Evolutionary conservation across 2,888 invertebrate genomes (phyloP), one percentile per base, ranked within the genome.

Genomic region (Blastobasis lacticolella): DNA sequence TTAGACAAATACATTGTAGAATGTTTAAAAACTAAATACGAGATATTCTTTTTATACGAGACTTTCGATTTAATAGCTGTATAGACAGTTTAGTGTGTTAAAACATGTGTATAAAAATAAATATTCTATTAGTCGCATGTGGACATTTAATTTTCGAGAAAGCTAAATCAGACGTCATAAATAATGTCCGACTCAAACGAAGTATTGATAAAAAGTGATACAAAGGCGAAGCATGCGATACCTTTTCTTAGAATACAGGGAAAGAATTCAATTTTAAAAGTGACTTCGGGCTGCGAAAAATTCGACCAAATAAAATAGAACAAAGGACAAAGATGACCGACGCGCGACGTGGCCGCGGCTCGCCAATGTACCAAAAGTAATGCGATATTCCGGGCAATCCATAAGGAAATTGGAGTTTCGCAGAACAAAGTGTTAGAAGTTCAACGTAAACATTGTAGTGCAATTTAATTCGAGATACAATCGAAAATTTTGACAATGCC

Each of bases 191-290:
- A 75, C 75, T 78, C 72, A 64, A 78, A 75, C 81, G 77, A 73
- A 73, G 75, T 78, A 73, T 68, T 71, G 69, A 74, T 79, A 87
- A 87, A 87, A 88, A 88, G 85, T 83, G 78, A 81, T 83, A 88
- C 87, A 88, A 87, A 87, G 87, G 85, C 81, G 80, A 83, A 78
- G 80, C 75, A 84, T 84, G 76, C 81, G 81, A 83, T 85, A 79
- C 81, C 81, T 81, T 84, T 88, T 87, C 86, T 79, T 77, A 83
- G 87, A 87, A 88, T 76, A 82, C 79, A 74, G 76, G 74, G 71
- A 82, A 84, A 82, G 85, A 87, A 86, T 87, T 81, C 78, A 83
- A 84, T 83, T 85, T 81, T 75, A 77, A 81, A 79, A 80, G 75
- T 75, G 71, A 68, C 69, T 73, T 67, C 55, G 68, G 70, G 72